Evolutionary conservation across 2,888 invertebrate species (phyloP).

Genomic region (Plagodis dolabraria): DNA sequence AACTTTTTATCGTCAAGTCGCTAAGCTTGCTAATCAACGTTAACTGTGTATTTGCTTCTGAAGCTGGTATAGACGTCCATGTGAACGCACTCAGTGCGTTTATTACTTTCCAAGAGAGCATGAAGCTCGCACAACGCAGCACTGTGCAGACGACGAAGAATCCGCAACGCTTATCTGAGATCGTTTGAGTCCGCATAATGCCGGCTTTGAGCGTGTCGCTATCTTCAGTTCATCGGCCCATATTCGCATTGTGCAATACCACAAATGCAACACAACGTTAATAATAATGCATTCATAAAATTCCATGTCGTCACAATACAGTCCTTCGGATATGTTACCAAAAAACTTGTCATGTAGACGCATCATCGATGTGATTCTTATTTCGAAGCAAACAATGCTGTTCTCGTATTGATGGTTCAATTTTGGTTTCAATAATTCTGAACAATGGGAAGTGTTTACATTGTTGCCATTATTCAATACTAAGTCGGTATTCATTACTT

Average conservation of each 20-base stretch:
- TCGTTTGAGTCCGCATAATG: constrained; percentile 48
- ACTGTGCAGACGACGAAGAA: constrained; percentile 38
- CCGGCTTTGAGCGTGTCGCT: constrained; percentile 41
- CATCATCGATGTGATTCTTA: constrained; percentile 23
- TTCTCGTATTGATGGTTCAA: constrained; percentile 12
- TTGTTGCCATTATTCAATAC: constrained; percentile 10
- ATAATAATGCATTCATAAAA: constrained; percentile 37
- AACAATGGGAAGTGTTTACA: neutral
- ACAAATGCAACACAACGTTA: constrained; percentile 36
- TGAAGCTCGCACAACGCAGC: constrained; percentile 32
- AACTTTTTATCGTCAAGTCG: constrained; percentile 13
- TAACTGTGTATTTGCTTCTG: constrained; percentile 20
- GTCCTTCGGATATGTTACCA: constrained; percentile 27
- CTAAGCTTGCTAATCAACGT: constrained; percentile 23
- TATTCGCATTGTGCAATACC: constrained; percentile 48
- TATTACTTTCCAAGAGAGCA: constrained; percentile 19
- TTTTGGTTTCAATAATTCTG: constrained; percentile 5
- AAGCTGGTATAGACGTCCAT: constrained; percentile 25
- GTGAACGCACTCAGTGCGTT: constrained; percentile 27
- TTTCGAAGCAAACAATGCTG: constrained; percentile 22
- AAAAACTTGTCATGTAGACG: constrained; percentile 27
- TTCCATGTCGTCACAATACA: constrained; percentile 28
- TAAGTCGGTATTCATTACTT: constrained; percentile 18
- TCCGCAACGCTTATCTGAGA: constrained; percentile 46
- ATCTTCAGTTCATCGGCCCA: constrained; percentile 51